These are phyloP conservation scores for Acronicta psi DNA, from an alignment of 2,888 invertebrate species.

Conservation along the genomic window DNA sequence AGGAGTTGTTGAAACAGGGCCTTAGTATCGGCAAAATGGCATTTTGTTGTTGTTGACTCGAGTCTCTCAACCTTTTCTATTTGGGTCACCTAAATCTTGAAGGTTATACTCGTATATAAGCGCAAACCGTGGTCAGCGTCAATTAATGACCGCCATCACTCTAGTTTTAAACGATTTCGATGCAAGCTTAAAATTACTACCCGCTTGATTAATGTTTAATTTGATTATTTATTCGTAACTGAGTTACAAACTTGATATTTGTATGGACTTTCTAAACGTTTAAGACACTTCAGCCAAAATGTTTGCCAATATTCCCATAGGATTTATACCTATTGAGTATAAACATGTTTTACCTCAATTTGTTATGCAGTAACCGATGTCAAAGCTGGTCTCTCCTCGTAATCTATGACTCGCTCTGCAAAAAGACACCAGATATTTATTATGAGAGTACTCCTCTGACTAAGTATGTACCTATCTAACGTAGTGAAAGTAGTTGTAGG, in stretches of 20 bases:
- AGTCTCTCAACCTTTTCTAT: constrained; percentile 20
- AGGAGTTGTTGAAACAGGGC: constrained; percentile 26
- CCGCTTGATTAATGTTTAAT: not conserved
- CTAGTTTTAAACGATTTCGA: constrained; percentile 17
- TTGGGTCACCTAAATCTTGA: constrained; percentile 39
- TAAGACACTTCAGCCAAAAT: not conserved
- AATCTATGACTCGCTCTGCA: no score
- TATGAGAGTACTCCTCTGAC: no score
- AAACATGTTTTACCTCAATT: not conserved
- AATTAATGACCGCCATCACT: constrained; percentile 21
- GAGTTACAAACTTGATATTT: not conserved
- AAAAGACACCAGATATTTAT: no score
- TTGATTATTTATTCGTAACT: not conserved
- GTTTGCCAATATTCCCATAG: no score
- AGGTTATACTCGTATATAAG: constrained; percentile 22
- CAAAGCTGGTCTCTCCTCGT: no score
- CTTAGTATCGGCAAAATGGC: constrained; percentile 19
- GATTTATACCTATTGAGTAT: no score
- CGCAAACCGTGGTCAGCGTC: constrained; percentile 1
- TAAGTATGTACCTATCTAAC: no score
- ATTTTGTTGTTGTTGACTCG: constrained; percentile 40
- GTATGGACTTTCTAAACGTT: not conserved
- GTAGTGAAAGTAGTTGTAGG: no score
- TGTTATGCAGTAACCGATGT: no score
- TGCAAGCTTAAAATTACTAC: constrained; percentile 7